Conservation (phyloP, 1,140 invertebrate genomes). For the Tribolium castaneum region DNA sequence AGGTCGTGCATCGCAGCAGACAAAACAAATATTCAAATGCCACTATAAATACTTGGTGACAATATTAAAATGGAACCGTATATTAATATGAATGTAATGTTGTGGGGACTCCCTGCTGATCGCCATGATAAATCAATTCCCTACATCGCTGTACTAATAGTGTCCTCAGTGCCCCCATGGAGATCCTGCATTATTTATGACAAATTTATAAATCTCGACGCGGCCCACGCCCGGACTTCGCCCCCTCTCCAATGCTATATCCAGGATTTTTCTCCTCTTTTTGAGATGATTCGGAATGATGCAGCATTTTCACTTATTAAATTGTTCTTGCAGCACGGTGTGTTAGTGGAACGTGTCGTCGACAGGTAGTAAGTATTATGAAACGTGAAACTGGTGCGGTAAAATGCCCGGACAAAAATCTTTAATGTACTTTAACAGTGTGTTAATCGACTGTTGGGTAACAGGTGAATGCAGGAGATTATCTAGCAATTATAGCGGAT, state of each 20-base stretch:
- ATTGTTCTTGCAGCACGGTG: background rate
- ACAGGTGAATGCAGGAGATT: background rate
- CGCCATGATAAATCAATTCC: constrained; percentile 64
- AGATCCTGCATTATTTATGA: constrained; percentile 62
- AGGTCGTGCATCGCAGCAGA: constrained; percentile 46
- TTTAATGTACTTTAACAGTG: background rate
- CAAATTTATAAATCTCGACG: constrained; percentile 59
- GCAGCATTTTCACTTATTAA: background rate
- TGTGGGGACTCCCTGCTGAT: constrained; percentile 55
- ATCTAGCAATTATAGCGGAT: background rate
- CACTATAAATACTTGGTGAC: constrained; percentile 64
- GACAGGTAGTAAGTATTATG: background rate
- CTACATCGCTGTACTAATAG: constrained; percentile 63
- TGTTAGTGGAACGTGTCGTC: background rate
- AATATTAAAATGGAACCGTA: constrained; percentile 64
- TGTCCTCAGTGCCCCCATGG: constrained; percentile 61
- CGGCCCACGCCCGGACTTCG: constrained; percentile 31
- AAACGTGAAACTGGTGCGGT: background rate
- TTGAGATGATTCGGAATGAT: background rate
- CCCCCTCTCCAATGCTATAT: background rate
- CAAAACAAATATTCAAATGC: constrained; percentile 61
- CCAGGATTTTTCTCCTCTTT: background rate
- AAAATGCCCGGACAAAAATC: background rate
- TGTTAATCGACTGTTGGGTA: background rate
- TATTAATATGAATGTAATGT: constrained; percentile 64